Conservation (phyloP, 2,888 invertebrate species). For the Bugulina stolonifera region DNA sequence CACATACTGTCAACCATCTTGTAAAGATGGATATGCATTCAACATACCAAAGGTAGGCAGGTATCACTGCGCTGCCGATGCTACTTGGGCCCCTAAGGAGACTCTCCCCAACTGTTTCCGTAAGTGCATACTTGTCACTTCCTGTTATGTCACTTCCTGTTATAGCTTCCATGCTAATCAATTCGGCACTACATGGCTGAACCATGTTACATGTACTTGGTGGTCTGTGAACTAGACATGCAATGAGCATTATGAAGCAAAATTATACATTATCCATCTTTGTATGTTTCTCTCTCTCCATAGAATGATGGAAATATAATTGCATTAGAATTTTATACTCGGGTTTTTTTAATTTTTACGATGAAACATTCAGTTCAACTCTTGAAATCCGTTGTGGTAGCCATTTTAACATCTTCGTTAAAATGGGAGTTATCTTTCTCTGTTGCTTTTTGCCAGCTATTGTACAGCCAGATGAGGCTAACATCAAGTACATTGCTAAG, state of each 20-base stretch:
- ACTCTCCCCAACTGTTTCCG: conserved; percentile 27
- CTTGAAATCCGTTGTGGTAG: no score
- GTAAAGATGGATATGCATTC: not conserved
- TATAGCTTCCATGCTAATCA: not conserved
- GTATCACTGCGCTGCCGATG: conserved; percentile 9
- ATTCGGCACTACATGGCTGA: not conserved
- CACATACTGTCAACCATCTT: not conserved
- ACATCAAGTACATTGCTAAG: not conserved
- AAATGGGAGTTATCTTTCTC: not conserved
- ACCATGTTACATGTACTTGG: no score
- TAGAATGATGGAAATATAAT: no score
- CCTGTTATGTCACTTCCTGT: conserved; percentile 28
- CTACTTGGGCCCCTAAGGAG: not conserved
- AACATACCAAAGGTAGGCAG: not conserved
- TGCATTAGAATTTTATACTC: no score
- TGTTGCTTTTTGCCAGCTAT: not conserved
- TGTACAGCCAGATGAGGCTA: not conserved
- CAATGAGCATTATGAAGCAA: no score
- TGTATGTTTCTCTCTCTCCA: not conserved
- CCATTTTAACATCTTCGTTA: no score
- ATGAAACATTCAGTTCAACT: no score
- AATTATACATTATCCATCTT: no score
- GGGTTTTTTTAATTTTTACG: no score
- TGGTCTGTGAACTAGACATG: no score
- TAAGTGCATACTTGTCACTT: no score